Evolutionary conservation across 2,797 vertebrate species (phyloP), one percentile per base, ranked within the genome.

Genomic region (Danio jaintianensis): DNA sequence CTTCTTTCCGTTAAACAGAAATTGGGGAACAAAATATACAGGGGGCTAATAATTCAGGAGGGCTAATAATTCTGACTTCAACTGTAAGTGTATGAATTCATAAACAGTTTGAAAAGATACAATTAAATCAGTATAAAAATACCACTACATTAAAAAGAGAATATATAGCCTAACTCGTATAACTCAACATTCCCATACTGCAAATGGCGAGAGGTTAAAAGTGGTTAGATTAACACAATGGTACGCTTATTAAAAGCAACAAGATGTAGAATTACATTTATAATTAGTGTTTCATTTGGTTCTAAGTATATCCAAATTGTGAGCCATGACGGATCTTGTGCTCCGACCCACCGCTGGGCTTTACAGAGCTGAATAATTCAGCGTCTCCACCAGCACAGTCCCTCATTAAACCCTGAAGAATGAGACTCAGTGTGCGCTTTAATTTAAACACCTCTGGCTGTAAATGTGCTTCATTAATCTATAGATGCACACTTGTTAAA

Each of bases 321-420:
- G 15, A 38, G 16, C 22, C 47, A 10, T 2, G 11, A 7, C n/a
- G 45, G 16, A 48, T 11, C 22, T 62, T 15, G 0, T 4, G 18
- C 29, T 8, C 16, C 3, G 22, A 8, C 13, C 55, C 10, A 16
- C 47, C n/a, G 11, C 38, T 52, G 47, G 50, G 2, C 29, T 64
- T 61, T 36, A 55, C 1, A 36, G 40, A 1, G 16, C 40, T 59
- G 40, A 58, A 22, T 66, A n/a, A 47, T 73, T 73, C 70, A 47
- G 15, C 62, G 67, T 77, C 8, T 48, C 42, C 59, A 61, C 4
- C 22, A 5, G 29, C 20, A 61, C n/a, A 48, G 4, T 12, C 15
- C 43, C 43, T 74, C 20, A 38, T 61, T 62, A 48, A 12, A 56
- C 15, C 55, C 20, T 7, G 1, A 73, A 73, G 55, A 73, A 61